A percentile compares a stretch with the other conserved stretches of the same genome.
Conservation (phyloP, 2,113 vertebrate species). For the Onychorhynchus coronatus region DNA sequence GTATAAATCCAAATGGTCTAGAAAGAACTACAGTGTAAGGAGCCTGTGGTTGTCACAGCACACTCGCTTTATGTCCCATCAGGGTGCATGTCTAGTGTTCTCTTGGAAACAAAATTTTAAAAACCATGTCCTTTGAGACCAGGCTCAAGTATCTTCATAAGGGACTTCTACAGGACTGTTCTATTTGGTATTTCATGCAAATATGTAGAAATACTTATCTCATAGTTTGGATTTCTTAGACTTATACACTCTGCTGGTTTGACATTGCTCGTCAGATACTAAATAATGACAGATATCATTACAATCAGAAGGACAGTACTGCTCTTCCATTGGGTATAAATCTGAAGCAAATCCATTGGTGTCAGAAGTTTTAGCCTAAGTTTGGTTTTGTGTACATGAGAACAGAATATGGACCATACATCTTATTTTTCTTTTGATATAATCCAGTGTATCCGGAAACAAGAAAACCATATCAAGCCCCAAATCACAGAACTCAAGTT, state of each 20-base stretch:
- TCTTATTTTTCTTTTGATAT: conserved; percentile 39
- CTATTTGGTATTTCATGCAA: neutral
- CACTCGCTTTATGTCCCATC: neutral
- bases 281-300: neutral
- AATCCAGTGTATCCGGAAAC: conserved; percentile 10
- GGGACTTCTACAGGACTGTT: neutral
- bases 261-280: neutral
- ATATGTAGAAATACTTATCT: neutral
- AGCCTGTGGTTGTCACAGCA: neutral
- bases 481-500: conserved; percentile 26
- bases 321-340: neutral
- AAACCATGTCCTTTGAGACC: neutral
- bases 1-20: neutral
- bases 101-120: neutral
- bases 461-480: conserved; percentile 35
- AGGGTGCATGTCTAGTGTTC: neutral
- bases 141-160: neutral
- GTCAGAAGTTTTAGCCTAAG: conserved; percentile 13
- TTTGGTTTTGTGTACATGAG: neutral
- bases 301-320: neutral
- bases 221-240: neutral
- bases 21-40: neutral
- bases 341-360: neutral
- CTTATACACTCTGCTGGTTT: neutral
- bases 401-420: conserved; percentile 11